Conservation (phyloP, 1,140 invertebrate species). For the Trachymyrmex cornetzi region DNA sequence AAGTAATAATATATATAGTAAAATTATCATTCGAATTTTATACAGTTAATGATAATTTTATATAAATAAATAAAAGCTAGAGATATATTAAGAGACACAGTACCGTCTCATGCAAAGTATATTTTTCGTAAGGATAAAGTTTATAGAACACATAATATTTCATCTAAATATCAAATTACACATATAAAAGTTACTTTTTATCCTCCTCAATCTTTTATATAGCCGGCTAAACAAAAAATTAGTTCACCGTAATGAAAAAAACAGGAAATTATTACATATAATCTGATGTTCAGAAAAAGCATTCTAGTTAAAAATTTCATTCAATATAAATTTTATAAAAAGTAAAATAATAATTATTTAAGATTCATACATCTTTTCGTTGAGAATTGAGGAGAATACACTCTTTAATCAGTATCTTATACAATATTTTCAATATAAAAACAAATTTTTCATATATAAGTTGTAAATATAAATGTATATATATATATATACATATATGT, state of each 20-base stretch:
- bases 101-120: too few relatives aligned
- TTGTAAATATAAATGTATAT: constrained; percentile 46
- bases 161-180: constrained; percentile 55
- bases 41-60: constrained; percentile 25
- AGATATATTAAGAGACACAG: not conserved
- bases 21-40: constrained; percentile 46
- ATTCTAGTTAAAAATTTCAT: not conserved
- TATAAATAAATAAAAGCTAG: too few relatives aligned
- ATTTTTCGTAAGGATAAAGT: not conserved
- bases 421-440: not conserved
- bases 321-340: constrained; percentile 5
- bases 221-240: not conserved
- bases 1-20: constrained; percentile 47
- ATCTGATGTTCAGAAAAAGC: not conserved
- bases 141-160: constrained; percentile 44
- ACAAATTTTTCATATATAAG: constrained; percentile 11
- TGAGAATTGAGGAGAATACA: not conserved
- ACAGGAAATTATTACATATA: not conserved
- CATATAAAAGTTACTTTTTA: constrained; percentile 11
- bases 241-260: not conserved
- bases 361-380: not conserved
- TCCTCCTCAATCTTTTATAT: not conserved
- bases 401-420: not conserved
- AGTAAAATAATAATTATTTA: not conserved
- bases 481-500: constrained; percentile 21